Evolutionary conservation across 1,140 invertebrate genomes (phyloP).

Genomic region (Eueides isabella): DNA sequence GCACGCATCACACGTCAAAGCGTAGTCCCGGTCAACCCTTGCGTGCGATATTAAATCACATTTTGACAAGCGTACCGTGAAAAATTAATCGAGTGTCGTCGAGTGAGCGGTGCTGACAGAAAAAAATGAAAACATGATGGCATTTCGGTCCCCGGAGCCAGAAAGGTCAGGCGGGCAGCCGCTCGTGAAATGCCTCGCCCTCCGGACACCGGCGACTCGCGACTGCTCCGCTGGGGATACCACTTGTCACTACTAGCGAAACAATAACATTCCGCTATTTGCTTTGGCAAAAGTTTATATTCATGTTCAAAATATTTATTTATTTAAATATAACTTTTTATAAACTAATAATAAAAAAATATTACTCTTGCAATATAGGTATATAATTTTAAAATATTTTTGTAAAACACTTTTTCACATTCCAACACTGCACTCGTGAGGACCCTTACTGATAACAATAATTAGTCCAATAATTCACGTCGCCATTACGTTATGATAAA

Average conservation of each 20-base stretch:
- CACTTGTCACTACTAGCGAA: constrained; percentile 42
- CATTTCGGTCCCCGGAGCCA: constrained; percentile 73
- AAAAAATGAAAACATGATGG: constrained; percentile 77
- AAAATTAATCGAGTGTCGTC: constrained; percentile 81
- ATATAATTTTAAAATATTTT: too few species aligned
- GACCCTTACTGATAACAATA: constrained; percentile 46
- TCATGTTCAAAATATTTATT: neutral
- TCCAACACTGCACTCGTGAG: constrained; percentile 18
- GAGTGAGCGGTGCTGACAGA: constrained; percentile 66
- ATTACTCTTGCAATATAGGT: neutral
- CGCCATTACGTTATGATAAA: constrained; percentile 67
- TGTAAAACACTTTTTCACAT: neutral
- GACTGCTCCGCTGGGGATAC: constrained; percentile 57
- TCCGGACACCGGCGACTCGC: constrained; percentile 53
- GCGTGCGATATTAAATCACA: constrained; percentile 79
- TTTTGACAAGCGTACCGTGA: constrained; percentile 82
- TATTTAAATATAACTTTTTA: neutral
- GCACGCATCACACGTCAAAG: constrained; percentile 77
- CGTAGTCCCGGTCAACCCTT: constrained; percentile 61
- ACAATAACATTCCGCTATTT: constrained; percentile 39
- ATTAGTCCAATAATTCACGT: constrained; percentile 65
- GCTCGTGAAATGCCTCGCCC: constrained; percentile 77
- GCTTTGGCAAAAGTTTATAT: constrained; percentile 30
- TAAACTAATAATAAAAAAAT: neutral
- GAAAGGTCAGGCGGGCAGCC: constrained; percentile 75